These are phyloP conservation scores for Ceratosolen solmsi DNA, from an alignment of 1,140 invertebrate species.

Conservation along the genomic window DNA sequence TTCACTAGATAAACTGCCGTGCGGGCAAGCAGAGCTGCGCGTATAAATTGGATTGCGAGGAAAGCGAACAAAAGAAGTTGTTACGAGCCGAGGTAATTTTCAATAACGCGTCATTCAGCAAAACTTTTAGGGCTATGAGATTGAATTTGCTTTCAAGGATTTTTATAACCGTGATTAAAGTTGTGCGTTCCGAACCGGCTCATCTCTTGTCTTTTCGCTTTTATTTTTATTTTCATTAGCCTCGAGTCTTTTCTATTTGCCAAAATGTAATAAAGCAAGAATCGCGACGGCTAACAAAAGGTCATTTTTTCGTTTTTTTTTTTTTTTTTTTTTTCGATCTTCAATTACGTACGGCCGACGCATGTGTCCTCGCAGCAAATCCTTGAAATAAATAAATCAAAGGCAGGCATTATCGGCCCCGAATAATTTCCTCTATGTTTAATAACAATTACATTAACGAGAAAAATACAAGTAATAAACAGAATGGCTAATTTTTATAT, in stretches of 20 bases:
- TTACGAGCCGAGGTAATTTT: conserved; percentile 34
- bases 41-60: neutral
- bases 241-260: neutral
- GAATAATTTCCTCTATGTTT: too few species aligned
- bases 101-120: conserved; percentile 15
- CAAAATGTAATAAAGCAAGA: neutral
- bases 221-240: conserved; percentile 21
- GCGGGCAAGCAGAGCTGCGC: neutral
- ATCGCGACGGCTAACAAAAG: neutral
- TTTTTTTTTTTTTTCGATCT: too few species aligned
- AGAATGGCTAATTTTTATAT: too few species aligned
- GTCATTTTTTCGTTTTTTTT: too few species aligned
- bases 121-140: conserved; percentile 20
- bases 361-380: too few species aligned
- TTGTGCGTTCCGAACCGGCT: neutral
- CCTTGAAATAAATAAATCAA: too few species aligned
- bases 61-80: conserved; percentile 5
- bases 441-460: too few species aligned
- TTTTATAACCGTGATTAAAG: conserved; percentile 19
- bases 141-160: conserved; percentile 29
- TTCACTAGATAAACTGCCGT: neutral
- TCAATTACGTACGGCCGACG: neutral
- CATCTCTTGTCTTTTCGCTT: neutral
- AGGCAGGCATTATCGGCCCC: neutral
- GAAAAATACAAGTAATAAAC: too few species aligned